Conservation (phyloP, 64 coral and sea anemone species). For the Montipora efflorescens region DNA sequence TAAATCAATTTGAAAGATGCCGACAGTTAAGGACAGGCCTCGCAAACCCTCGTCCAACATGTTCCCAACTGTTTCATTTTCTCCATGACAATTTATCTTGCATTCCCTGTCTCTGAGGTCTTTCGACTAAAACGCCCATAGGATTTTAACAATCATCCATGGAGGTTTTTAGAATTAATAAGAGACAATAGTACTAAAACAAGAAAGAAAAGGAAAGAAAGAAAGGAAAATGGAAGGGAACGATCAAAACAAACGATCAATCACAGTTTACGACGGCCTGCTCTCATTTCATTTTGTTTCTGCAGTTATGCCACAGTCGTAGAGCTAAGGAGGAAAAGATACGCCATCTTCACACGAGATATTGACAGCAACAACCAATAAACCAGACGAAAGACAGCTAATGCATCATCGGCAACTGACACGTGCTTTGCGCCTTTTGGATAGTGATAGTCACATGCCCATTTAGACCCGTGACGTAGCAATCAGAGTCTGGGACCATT, state of each 20-base stretch:
- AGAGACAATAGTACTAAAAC: not conserved
- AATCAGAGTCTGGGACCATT: too few species aligned
- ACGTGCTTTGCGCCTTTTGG: not conserved
- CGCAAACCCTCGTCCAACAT: too few species aligned
- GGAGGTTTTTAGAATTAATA: too few species aligned
- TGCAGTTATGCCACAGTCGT: slow-evolving; percentile 78
- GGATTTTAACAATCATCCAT: too few species aligned
- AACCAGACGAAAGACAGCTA: not conserved
- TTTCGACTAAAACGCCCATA: too few species aligned
- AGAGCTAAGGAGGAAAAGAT: slow-evolving; percentile 93
- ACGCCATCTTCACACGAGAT: slow-evolving; percentile 77
- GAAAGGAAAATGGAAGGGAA: not conserved
- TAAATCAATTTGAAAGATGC: too few species aligned
- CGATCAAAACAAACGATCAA: not conserved
- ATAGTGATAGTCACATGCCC: too few species aligned
- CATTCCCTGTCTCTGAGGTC: too few species aligned
- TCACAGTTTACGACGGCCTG: not conserved
- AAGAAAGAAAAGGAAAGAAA: not conserved
- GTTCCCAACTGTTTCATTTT: too few species aligned
- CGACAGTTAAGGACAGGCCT: too few species aligned
- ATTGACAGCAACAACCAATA: slow-evolving; percentile 5
- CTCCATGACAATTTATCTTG: too few species aligned
- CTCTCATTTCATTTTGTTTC: slow-evolving; percentile 4
- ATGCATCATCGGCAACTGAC: not conserved
- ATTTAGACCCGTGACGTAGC: too few species aligned